These are phyloP conservation scores for Heliocidaris erythrogramma DNA, from an alignment of 35 echinoderm and acorn worm genomes.

Conservation along the genomic window DNA sequence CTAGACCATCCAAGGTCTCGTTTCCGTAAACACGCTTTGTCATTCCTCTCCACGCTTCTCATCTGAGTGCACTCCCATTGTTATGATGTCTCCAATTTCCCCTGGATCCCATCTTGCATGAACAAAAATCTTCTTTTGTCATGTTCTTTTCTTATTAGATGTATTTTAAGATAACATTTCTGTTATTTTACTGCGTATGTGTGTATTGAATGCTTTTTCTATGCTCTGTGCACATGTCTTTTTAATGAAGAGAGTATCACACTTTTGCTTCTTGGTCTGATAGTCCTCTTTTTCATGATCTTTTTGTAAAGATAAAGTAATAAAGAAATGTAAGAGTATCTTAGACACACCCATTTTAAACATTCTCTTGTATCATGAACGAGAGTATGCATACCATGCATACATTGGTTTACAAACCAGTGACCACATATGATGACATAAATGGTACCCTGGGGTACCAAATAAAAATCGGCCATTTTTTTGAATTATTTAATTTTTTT, in stretches of 20 bases:
- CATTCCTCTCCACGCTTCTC: background rate
- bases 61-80: background rate
- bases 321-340: background rate
- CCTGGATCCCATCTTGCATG: background rate
- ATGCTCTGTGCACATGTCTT: background rate
- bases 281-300: too few species aligned
- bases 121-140: background rate
- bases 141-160: background rate
- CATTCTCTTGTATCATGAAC: too few species aligned
- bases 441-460: too few species aligned
- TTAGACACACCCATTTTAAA: too few species aligned
- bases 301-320: too few species aligned
- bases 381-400: too few species aligned
- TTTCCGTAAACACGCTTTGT: background rate
- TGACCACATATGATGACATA: too few species aligned
- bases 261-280: too few species aligned
- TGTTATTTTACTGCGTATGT: background rate
- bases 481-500: too few species aligned
- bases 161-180: background rate
- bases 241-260: too few species aligned
- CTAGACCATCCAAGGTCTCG: background rate
- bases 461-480: too few species aligned
- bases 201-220: background rate
- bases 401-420: too few species aligned
- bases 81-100: background rate